A percentile compares a stretch with the other conserved stretches of the same genome.
Evolutionary conservation across 2,888 invertebrate species (phyloP).

Genomic region (Luperina testacea): DNA sequence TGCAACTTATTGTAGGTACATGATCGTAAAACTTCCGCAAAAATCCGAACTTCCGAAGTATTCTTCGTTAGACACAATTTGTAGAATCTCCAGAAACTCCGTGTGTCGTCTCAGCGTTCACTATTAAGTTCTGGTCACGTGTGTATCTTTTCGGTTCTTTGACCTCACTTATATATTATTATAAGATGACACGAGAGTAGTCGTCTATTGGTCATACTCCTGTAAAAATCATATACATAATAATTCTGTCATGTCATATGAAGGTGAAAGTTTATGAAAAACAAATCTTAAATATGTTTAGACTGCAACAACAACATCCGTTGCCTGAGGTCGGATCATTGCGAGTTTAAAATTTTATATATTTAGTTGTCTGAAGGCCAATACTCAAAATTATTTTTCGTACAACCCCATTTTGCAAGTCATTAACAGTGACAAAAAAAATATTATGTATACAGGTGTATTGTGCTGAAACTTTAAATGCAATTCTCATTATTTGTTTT

Average conservation of each 20-base stretch:
- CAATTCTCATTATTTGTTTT: background rate
- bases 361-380: too few species aligned
- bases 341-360: slow-evolving; percentile 3
- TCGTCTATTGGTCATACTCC: slow-evolving; percentile 79
- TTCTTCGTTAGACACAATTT: slow-evolving; percentile 63
- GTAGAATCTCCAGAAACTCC: slow-evolving; percentile 86
- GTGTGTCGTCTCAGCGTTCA: slow-evolving; percentile 90
- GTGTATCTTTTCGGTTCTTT: slow-evolving; percentile 87
- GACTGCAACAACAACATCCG: slow-evolving; percentile 64
- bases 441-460: background rate
- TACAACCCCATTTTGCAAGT: background rate
- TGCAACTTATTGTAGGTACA: slow-evolving; percentile 90
- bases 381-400: background rate
- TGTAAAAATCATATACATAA: slow-evolving; percentile 71
- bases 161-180: slow-evolving; percentile 90
- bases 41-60: slow-evolving; percentile 91
- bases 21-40: slow-evolving; percentile 90
- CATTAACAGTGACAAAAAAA: background rate
- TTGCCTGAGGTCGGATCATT: background rate
- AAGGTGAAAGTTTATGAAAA: background rate
- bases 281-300: background rate
- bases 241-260: background rate
- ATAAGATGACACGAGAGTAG: slow-evolving; percentile 88
- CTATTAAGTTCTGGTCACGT: slow-evolving; percentile 79
- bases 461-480: background rate